phyloP scores from a whole-genome alignment of 2,113 vertebrate species.

The Lota lota region DNA sequence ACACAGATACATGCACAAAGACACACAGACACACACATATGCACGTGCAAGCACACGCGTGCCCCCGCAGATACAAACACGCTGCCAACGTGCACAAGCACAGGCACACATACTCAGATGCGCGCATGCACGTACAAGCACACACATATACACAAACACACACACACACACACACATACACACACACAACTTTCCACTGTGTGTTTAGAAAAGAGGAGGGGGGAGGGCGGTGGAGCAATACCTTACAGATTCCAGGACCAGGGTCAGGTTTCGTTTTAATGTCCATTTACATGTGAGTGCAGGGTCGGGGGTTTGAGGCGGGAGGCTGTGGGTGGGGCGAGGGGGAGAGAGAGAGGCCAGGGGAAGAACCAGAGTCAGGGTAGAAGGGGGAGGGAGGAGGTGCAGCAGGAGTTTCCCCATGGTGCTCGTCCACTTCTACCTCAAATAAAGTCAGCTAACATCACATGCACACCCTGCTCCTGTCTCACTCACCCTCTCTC shows the following conservation, averaged over 20 bases:
- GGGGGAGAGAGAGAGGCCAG: conserved; percentile 19
- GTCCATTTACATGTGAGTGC: conserved; percentile 71
- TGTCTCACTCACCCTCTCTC: neutral
- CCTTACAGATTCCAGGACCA: conserved; percentile 75
- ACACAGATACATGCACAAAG: neutral
- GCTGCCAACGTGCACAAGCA: neutral
- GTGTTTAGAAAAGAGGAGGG: conserved; percentile 37
- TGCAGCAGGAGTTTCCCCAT: conserved; percentile 46
- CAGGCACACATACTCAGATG: neutral
- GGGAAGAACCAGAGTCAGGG: conserved; percentile 44
- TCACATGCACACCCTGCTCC: conserved; percentile 33
- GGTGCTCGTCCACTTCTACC: conserved; percentile 50
- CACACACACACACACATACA: conserved; percentile 17
- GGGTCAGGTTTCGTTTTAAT: conserved; percentile 81
- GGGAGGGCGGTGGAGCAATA: conserved; percentile 60
- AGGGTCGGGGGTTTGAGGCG: conserved; percentile 31
- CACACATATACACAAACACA: conserved; percentile 8
- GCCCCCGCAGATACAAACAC: neutral
- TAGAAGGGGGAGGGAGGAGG: conserved; percentile 50
- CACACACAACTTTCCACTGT: conserved; percentile 33
- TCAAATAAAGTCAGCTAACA: conserved; percentile 47
- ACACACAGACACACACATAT: conserved; percentile 1
- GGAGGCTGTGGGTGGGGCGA: conserved; percentile 27
- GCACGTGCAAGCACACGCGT: conserved; percentile 17
- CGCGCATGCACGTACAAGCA: neutral